Conservation (phyloP, 1,140 invertebrate species). For the Micrasema minimum region DNA sequence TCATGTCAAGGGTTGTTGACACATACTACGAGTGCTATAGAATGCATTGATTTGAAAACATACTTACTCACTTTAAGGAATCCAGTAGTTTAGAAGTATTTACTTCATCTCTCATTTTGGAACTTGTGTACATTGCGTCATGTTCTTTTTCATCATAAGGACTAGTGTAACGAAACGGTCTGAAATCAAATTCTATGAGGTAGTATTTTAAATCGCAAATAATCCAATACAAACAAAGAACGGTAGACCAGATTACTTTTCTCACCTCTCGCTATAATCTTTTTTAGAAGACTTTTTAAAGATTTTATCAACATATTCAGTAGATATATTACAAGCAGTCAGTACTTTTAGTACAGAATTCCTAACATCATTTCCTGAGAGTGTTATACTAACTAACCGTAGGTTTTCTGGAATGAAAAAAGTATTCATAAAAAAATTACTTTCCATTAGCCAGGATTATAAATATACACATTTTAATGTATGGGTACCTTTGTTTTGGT, state of each 20-base stretch:
- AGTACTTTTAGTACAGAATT: constrained; percentile 74
- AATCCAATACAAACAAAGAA: too few relatives aligned
- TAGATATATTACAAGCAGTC: constrained; percentile 76
- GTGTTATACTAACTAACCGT: constrained; percentile 71
- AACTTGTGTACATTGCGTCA: constrained; percentile 47
- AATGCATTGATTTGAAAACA: too few relatives aligned
- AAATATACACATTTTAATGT: too few relatives aligned
- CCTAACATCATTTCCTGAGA: constrained; percentile 70
- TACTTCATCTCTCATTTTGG: constrained; percentile 59
- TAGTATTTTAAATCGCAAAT: too few relatives aligned
- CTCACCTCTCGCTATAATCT: constrained; percentile 40
- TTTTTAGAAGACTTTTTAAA: constrained; percentile 50
- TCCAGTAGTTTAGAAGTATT: constrained; percentile 63
- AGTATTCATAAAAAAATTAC: background rate
- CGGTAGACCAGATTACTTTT: too few relatives aligned
- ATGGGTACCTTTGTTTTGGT: constrained; percentile 62
- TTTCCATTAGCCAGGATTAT: too few relatives aligned
- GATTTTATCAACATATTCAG: constrained; percentile 78
- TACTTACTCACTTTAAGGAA: constrained; percentile 60
- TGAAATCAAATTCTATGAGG: constrained; percentile 58
- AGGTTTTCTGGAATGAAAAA: constrained; percentile 63
- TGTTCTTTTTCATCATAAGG: constrained; percentile 51
- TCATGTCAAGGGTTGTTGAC: too few relatives aligned
- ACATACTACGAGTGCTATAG: too few relatives aligned
- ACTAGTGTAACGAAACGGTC: constrained; percentile 54